A percentile compares a stretch with the other conserved stretches of the same genome.
phyloP scores from a whole-genome alignment of 2,113 vertebrate species.

The Leptosomus discolor region DNA sequence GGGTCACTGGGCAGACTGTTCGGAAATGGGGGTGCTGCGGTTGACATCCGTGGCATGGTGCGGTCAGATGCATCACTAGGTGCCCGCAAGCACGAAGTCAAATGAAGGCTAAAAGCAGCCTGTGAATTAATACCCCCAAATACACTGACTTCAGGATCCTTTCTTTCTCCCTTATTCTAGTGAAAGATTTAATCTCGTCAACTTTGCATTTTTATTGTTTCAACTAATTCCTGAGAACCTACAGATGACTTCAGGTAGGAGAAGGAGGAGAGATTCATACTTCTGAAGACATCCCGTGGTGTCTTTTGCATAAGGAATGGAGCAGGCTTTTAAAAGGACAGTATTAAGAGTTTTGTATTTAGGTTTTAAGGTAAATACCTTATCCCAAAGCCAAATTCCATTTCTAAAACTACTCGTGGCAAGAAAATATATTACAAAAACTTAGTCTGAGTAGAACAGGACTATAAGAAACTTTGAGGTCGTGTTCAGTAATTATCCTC shows the following conservation, averaged over 20 bases:
- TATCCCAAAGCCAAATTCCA: background rate
- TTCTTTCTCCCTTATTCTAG: background rate
- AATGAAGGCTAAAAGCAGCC: background rate
- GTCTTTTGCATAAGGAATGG: background rate
- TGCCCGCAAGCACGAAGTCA: background rate
- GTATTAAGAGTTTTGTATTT: background rate
- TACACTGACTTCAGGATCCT: background rate
- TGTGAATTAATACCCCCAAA: background rate
- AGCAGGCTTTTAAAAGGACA: background rate
- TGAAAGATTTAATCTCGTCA: background rate
- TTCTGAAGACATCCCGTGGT: background rate
- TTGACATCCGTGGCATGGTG: background rate
- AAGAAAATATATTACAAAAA: background rate
- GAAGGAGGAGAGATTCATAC: background rate
- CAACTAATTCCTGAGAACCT: background rate
- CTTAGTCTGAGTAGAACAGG: background rate
- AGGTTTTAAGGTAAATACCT: background rate
- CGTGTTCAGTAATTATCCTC: background rate
- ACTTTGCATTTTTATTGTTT: background rate
- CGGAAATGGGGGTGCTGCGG: background rate
- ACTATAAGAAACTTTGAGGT: background rate
- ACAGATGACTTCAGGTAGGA: background rate
- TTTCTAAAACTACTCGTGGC: background rate
- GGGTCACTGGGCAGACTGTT: background rate
- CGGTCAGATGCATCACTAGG: background rate